Evolutionary conservation across 1,140 invertebrate genomes (phyloP).

Genomic region (Neotoxoptera formosana): DNA sequence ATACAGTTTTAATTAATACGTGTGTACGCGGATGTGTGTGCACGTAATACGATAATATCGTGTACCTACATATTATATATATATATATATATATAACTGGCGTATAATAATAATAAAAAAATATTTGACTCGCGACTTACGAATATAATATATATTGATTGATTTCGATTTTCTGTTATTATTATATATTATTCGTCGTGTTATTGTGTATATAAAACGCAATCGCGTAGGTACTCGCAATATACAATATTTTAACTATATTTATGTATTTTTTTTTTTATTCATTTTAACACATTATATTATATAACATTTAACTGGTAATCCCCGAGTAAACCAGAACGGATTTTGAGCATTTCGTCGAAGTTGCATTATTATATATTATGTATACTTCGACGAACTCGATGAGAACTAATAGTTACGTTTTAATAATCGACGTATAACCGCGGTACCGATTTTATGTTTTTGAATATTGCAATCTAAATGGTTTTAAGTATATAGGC

Average conservation of each 20-base stretch:
- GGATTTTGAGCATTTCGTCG: background rate
- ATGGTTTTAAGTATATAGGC: background rate
- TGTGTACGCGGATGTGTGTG: background rate
- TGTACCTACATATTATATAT: too few species aligned
- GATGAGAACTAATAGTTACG: background rate
- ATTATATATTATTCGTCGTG: background rate
- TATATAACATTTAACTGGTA: background rate
- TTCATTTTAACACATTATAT: background rate
- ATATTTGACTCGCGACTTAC: background rate
- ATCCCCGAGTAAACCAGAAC: background rate
- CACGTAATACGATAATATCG: too few species aligned
- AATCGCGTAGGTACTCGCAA: background rate
- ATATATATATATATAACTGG: too few species aligned
- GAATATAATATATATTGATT: too few species aligned
- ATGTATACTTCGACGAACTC: background rate
- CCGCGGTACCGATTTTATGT: background rate
- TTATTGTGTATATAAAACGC: background rate
- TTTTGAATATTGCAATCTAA: background rate
- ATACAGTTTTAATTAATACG: conserved; percentile 20
- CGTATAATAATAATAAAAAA: background rate
- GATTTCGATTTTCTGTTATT: conserved; percentile 2
- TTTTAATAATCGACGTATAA: conserved; percentile 3
- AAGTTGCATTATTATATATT: background rate
- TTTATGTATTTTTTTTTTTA: too few species aligned
- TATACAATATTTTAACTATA: too few species aligned